Evolutionary conservation across 2,113 vertebrate species (phyloP).

Genomic region (Protomyctophum bolini): DNA sequence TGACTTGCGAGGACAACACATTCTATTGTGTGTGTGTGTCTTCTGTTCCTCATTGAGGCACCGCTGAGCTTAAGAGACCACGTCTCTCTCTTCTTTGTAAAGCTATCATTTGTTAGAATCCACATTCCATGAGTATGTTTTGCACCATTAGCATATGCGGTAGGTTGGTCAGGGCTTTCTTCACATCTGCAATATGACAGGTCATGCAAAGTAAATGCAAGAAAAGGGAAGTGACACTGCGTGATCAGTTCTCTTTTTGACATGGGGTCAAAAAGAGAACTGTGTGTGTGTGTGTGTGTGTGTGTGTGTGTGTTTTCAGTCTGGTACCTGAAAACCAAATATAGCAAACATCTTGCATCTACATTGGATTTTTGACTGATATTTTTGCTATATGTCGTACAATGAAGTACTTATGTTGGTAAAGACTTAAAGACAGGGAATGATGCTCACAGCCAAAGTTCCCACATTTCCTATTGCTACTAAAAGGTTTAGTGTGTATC

Average conservation of each 20-base stretch:
- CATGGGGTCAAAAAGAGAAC: background rate
- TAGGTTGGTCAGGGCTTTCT: background rate
- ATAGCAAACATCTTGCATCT: no score
- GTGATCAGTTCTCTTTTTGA: background rate
- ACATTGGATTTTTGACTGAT: background rate
- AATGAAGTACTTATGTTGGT: no score
- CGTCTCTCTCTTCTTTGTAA: no score
- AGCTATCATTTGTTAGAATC: slow-evolving; percentile 23
- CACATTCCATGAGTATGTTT: slow-evolving; percentile 29
- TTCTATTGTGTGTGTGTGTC: slow-evolving; percentile 44
- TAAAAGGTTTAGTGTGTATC: no score
- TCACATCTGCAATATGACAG: background rate
- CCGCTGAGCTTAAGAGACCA: slow-evolving; percentile 29
- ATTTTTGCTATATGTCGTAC: no score
- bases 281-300: slow-evolving; percentile 6
- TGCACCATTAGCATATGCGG: slow-evolving; percentile 5
- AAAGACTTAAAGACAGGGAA: no score
- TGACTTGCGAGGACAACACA: slow-evolving; percentile 56
- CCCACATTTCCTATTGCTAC: no score
- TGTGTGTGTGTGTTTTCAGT: background rate
- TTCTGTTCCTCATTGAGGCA: slow-evolving; percentile 54
- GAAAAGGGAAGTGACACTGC: slow-evolving; percentile 15
- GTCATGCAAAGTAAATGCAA: background rate
- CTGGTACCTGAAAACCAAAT: no score
- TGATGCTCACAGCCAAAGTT: no score